Conservation (phyloP, 1,140 invertebrate genomes). For the Coptotermes formosanus region DNA sequence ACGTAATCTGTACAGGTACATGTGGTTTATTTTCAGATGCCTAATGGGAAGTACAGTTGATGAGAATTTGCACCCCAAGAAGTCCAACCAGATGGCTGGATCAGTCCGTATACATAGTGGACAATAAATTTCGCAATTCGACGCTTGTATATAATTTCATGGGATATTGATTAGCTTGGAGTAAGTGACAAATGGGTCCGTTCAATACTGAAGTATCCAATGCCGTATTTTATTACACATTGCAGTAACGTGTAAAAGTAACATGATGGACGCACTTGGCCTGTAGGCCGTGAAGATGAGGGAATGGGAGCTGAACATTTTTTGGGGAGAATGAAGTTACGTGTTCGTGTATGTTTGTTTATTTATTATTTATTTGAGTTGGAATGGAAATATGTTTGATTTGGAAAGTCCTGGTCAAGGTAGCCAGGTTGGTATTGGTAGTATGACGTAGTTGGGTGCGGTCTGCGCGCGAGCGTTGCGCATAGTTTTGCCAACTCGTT, state of each 20-base stretch:
- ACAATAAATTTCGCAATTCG: not conserved
- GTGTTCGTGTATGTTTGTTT: no score
- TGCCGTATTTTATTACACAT: not conserved
- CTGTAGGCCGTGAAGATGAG: no score
- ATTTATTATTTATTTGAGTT: no score
- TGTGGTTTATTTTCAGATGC: not conserved
- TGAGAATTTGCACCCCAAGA: not conserved
- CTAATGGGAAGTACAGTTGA: not conserved
- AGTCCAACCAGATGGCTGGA: not conserved
- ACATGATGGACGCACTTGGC: not conserved
- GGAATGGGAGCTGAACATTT: no score
- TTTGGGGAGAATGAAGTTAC: no score
- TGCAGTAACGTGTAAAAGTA: not conserved
- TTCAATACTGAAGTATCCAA: not conserved
- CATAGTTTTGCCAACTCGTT: conserved; percentile 25
- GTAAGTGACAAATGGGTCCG: not conserved
- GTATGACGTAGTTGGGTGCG: conserved; percentile 31
- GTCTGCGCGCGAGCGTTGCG: conserved; percentile 39
- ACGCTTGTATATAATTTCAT: not conserved
- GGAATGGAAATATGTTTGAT: no score
- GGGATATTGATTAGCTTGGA: not conserved
- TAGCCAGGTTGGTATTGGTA: no score
- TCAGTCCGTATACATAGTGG: not conserved
- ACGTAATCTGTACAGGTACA: no score
- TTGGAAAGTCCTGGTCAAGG: no score